Conservation (phyloP, 2,113 vertebrate genomes). For the Pica pica region DNA sequence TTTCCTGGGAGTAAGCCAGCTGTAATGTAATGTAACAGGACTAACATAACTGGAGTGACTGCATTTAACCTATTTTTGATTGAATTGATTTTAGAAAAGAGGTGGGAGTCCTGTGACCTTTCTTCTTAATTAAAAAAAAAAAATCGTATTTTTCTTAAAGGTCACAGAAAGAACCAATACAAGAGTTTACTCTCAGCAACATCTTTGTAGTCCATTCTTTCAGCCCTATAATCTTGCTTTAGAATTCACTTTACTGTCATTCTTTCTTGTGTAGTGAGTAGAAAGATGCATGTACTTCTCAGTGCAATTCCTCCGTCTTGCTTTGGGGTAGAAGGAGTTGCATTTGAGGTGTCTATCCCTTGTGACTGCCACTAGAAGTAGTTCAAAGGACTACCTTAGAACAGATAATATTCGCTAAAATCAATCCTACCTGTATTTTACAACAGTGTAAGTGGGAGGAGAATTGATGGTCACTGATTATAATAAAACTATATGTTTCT, state of each 20-base stretch:
- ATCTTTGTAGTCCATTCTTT: not conserved
- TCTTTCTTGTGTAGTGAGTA: not conserved
- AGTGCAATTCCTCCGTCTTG: not conserved
- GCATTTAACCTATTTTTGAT: not conserved
- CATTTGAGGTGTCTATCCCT: not conserved
- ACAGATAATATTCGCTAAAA: not conserved
- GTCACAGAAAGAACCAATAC: not conserved
- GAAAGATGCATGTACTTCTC: not conserved
- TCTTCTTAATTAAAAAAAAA: not conserved
- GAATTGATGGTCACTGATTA: not conserved
- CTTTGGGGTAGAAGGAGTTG: not conserved
- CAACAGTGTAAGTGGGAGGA: not conserved
- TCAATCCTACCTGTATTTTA: not conserved
- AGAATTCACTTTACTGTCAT: not conserved
- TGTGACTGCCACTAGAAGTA: not conserved
- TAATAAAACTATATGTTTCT: not conserved
- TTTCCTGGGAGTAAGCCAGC: not conserved
- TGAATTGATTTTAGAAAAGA: not conserved
- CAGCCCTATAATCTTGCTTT: not conserved
- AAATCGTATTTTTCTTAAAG: not conserved
- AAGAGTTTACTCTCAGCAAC: not conserved
- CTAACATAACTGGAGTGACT: not conserved
- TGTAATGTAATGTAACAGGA: not conserved
- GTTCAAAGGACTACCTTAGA: not conserved
- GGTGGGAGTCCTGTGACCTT: not conserved